Evolutionary conservation across 2,888 invertebrate genomes (phyloP), one percentile per base, ranked within the genome.

Genomic region (Pyralis farinalis): DNA sequence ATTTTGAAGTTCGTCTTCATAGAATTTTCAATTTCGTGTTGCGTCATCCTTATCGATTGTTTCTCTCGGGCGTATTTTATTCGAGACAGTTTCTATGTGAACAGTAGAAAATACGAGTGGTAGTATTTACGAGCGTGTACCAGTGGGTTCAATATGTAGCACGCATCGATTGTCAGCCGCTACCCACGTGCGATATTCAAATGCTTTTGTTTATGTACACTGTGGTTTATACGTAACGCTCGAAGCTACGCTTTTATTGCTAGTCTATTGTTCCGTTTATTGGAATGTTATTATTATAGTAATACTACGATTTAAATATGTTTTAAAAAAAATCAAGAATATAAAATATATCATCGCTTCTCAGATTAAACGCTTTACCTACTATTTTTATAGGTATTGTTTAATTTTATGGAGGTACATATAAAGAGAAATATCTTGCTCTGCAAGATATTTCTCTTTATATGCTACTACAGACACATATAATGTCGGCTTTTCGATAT

Each of bases 161-260:
- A 76, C 70, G 58, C 64, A 60, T 71, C 56, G 51, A 42, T 55
- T 59, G 78, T 75, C 78, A 71, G 62, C 67, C 54, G 51, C 74
- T 65, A 55, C 83, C 84, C 82, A 84, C 84, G 75, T 72, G 62
- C 63, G 59, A 63, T 74, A 74, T 78, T 75, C 80, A 79, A 79
- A 83, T 70, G 70, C 74, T 65, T 71, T 81, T 77, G 78, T 79
- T 71, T 72, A 74, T 77, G 66, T 62, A 62, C 57, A 55, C 58
- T 48, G 68, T 77, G 67, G 67, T 78, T 74, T 80, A 79, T 73
- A 70, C 67, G 57, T 56, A 63, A 57, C 65, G 65, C 64, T 68
- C 48, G 46, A 47, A 49, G 51, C 43, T 40, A 40, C 43, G 35
- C 33, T 42, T 40, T 41, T 42, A 28, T 38, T 34, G 37, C 32